Conservation (phyloP, 2,888 invertebrate species). For the Erpobdella octoculata region DNA sequence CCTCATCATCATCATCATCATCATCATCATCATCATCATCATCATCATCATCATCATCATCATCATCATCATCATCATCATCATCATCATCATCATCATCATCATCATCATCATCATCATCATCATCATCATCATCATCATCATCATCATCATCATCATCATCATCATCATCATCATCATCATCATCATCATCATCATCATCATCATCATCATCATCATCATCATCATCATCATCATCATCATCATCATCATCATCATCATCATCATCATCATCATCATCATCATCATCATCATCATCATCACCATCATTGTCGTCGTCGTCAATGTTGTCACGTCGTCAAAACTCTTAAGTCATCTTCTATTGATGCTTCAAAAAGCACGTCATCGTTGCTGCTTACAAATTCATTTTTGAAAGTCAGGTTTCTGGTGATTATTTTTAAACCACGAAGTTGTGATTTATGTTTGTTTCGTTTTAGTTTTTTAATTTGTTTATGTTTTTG, state of each 20-base stretch:
- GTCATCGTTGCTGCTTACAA: too few species aligned
- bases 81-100: not conserved
- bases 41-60: not conserved
- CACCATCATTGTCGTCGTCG: not conserved
- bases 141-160: not conserved
- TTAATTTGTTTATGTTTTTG: too few species aligned
- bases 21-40: slow-evolving; percentile 5
- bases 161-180: slow-evolving; percentile 27
- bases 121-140: not conserved
- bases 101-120: not conserved
- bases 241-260: not conserved
- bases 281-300: not conserved
- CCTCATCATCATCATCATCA: not conserved
- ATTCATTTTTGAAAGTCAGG: too few species aligned
- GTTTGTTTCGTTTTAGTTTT: too few species aligned
- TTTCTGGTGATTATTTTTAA: too few species aligned
- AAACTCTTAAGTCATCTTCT: not conserved
- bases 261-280: not conserved
- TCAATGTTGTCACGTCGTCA: not conserved
- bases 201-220: not conserved
- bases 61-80: not conserved
- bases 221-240: not conserved
- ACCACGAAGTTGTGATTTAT: too few species aligned
- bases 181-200: slow-evolving; percentile 21
- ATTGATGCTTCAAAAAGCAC: too few species aligned